A percentile compares a stretch with the other conserved stretches of the same genome.
phyloP scores from a whole-genome alignment of 64 coral and sea anemone genomes.

The Dendrophyllia cribrosa region DNA sequence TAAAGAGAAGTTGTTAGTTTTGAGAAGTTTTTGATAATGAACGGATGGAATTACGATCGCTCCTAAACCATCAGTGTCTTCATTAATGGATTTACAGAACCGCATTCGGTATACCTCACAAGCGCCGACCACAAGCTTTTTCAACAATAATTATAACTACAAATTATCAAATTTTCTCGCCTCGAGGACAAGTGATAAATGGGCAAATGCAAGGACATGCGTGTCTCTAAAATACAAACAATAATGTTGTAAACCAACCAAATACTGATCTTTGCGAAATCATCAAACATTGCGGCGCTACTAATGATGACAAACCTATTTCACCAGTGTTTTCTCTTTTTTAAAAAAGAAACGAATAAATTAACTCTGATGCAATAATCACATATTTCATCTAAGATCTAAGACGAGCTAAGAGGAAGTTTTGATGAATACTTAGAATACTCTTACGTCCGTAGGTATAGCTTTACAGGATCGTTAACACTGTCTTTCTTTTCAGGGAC shows the following conservation, averaged over 20 bases:
- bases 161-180: neutral
- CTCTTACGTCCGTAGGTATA: no score
- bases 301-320: neutral
- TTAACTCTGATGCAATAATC: no score
- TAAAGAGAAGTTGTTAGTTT: constrained; percentile 10
- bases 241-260: neutral
- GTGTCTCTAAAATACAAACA: neutral
- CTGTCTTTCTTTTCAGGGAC: neutral
- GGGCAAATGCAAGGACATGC: neutral
- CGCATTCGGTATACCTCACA: neutral
- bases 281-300: neutral
- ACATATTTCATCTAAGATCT: no score
- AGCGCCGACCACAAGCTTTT: neutral
- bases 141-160: neutral
- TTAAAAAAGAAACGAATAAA: no score
- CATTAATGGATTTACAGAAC: neutral
- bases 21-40: constrained; percentile 1
- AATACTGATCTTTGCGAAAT: neutral
- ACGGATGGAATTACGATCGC: neutral
- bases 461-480: neutral
- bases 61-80: neutral
- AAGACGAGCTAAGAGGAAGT: neutral
- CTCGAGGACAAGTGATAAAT: neutral
- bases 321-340: neutral
- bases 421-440: neutral